Evolutionary conservation across 2,797 vertebrate genomes (phyloP), one percentile per base, ranked within the genome.

Genomic region (Pangasius macronema): DNA sequence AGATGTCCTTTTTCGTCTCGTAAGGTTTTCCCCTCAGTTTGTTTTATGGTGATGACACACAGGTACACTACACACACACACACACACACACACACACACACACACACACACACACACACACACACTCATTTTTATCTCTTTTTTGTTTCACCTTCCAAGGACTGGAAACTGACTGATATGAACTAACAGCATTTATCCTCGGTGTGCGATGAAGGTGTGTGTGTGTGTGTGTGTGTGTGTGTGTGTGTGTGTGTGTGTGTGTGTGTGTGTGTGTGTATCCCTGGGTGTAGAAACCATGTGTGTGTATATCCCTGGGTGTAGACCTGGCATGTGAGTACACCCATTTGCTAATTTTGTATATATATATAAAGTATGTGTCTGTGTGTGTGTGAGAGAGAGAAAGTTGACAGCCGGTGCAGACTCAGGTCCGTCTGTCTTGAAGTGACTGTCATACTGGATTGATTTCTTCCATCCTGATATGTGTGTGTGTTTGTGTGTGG

Each of bases 391-490:
- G 80, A 42, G 88, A 90, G 59, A 51, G 77, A 70, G 82, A 81
- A 92, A 95, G 93, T 94, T 95, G 95, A 94, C 95, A 96, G 96
- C 91, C 90, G 92, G 93, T 94, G 96, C 95, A 94, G 95, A 96
- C 96, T 96, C 96, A 96, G 96, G 95, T 93, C 94, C 93, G 95
- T 96, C 96, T 97, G 96, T 99, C 97, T 97, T 92, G 95, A 96
- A 99, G 97, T 97, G 97, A 97, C 96, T 98, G 97, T 99, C 97
- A 98, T 94, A 94, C 95, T 91, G 95, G 97, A 98, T 98, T 97
- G 97, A 97, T 97, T 97, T 97, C 95, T 95, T 95, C 95, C 94
- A 94, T 94, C 94, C 94, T 95, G 92, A 92, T 96, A 96, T 93
- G 95, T 96, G 76, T 33, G 72, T 27, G 63, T 82, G 81, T 72